Conservation (phyloP, 2,888 invertebrate species). For the Drosophila demipolita region DNA sequence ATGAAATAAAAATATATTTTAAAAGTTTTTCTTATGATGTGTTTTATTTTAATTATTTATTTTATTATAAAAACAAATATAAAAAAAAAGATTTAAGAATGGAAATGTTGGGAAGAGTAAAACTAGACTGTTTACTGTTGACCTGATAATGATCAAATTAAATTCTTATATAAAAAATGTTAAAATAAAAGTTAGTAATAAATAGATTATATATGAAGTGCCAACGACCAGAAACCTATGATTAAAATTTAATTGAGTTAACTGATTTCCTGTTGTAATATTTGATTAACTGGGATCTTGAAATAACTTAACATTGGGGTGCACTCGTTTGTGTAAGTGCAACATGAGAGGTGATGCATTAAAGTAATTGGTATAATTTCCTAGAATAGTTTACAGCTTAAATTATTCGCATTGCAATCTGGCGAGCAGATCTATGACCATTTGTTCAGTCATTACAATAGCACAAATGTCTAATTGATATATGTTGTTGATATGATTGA, state of each 20-base stretch:
- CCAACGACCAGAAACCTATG: neutral
- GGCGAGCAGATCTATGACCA: conserved; percentile 12
- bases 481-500: conserved; percentile 56
- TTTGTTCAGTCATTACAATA: conserved; percentile 35
- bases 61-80: neutral
- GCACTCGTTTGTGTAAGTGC: neutral
- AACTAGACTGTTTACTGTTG: neutral
- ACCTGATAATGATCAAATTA: neutral
- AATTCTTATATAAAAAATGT: too few species aligned
- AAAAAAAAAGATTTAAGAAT: neutral
- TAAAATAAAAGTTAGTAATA: too few species aligned
- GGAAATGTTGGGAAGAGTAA: neutral
- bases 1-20: neutral
- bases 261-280: conserved; percentile 1
- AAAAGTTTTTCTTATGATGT: neutral
- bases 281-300: neutral
- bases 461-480: conserved; percentile 30
- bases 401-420: conserved; percentile 37
- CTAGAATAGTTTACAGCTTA: conserved; percentile 41
- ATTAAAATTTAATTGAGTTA: neutral
- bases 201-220: too few species aligned
- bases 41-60: neutral
- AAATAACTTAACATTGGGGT: neutral
- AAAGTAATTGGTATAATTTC: conserved; percentile 45
- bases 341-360: conserved; percentile 13